Evolutionary conservation across 2,113 vertebrate species (phyloP), one percentile per base, ranked within the genome.

Genomic region (Pithys albifrons): DNA sequence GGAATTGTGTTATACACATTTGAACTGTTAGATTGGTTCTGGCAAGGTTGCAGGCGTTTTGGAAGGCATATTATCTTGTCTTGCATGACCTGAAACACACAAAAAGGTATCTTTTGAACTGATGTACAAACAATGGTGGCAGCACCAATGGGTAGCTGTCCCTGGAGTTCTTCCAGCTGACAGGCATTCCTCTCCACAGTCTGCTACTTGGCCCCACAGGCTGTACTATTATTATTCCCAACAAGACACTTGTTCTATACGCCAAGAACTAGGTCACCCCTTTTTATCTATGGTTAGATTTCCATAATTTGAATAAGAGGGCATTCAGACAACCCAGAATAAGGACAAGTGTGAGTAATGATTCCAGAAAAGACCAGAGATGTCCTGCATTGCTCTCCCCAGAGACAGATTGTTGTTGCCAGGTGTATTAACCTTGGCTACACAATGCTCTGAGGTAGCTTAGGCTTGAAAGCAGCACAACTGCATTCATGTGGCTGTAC

Each of bases 1-100:
- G 94, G 64, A 73, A 97, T 57, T 62, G 98, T 83, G 46, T 96
- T 98, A 88, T 99, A 99, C 83, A 87, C 89, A n/a, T 98, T 97
- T 5, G 98, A 93, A 46, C 95, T 58, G 4, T 98, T 98, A 57
- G 98, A 98, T 64, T 98, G 97, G 95, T 98, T 99, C 95, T 97
- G 97, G 76, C 95, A 87, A 64, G 98, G 94, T 88, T 97, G 97
- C 27, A 97, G 46, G 73, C 98, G 98, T 85, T 98, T 98, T 7
- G 99, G 99, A 97, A 99, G 99, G 97, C 99, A 99, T 94, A 99
- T 99, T 94, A 99, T 99, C 98, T 99, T 99, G 98, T 99, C 99
- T 94, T 99, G 99, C 99, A 99, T 99, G 85, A 99, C 99, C 99
- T 99, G 94, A 94, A 98, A 98, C 79, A 94, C 74, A 98, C 93